These are phyloP conservation scores for Gobionotothen gibberifrons DNA, from an alignment of 2,797 vertebrate species.

Conservation along the genomic window DNA sequence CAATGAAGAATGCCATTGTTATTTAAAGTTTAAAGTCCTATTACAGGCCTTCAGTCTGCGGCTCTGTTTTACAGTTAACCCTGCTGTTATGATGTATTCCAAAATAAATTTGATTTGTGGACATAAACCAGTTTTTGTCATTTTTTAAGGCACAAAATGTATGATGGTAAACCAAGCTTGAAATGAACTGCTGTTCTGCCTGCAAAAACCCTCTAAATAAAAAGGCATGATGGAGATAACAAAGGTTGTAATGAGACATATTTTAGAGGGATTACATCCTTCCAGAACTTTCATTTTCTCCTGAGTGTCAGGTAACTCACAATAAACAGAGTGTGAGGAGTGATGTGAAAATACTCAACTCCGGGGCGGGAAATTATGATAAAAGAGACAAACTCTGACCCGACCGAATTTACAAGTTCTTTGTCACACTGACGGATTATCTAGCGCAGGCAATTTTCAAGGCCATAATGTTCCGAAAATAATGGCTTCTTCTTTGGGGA, in stretches of 20 bases:
- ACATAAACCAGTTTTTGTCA: conserved; percentile 32
- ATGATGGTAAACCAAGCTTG: conserved; percentile 49
- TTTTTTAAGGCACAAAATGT: conserved; percentile 32
- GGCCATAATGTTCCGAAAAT: conserved; percentile 11
- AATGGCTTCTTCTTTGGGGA: conserved; percentile 16
- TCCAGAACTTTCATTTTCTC: conserved; percentile 26
- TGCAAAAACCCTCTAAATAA: conserved; percentile 24
- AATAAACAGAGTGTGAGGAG: conserved; percentile 30
- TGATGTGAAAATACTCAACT: conserved; percentile 13
- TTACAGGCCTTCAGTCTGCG: conserved; percentile 4
- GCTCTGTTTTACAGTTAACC: conserved; percentile 8
- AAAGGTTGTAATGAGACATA: conserved; percentile 16
- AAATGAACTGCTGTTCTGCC: conserved; percentile 46
- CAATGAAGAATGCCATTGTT: not conserved
- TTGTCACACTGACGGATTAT: conserved; percentile 18
- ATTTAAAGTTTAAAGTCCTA: conserved; percentile 21
- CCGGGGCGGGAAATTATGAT: not conserved
- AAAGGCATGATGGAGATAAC: conserved; percentile 33
- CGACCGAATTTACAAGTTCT: not conserved
- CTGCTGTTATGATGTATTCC: conserved; percentile 20
- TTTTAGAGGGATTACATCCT: conserved; percentile 37
- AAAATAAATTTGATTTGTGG: conserved; percentile 45
- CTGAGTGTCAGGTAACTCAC: conserved; percentile 32
- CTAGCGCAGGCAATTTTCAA: not conserved
- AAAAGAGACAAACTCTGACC: conserved; percentile 19